These are phyloP conservation scores for Ptychodera flava DNA, from an alignment of 35 echinoderm and acorn worm genomes.

Conservation along the genomic window DNA sequence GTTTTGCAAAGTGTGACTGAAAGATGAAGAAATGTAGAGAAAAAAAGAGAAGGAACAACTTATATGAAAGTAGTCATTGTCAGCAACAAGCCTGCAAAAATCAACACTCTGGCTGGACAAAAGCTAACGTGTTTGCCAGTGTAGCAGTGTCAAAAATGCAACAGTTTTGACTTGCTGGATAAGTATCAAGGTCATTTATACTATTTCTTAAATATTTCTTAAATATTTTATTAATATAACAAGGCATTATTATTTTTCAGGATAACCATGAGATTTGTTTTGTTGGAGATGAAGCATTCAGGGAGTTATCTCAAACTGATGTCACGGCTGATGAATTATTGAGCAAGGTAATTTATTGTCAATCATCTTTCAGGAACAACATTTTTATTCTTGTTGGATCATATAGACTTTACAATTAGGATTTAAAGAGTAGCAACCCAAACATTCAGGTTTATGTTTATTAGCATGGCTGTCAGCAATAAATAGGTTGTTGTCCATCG, in stretches of 20 bases:
- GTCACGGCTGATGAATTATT: constrained; percentile 60
- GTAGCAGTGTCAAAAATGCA: no score
- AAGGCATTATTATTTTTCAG: constrained; percentile 32
- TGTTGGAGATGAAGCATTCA: constrained; percentile 88
- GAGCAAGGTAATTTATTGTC: constrained; percentile 40
- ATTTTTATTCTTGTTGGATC: background rate
- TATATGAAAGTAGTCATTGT: no score
- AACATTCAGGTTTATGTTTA: background rate
- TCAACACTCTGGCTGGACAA: no score
- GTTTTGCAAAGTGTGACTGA: no score
- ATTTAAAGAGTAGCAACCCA: background rate
- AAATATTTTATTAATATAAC: no score
- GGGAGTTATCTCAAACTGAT: constrained; percentile 73
- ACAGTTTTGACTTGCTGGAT: no score
- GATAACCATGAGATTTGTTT: constrained; percentile 97
- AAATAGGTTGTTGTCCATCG: background rate
- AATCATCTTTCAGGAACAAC: background rate
- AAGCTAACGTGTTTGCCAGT: no score
- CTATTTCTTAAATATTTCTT: no score
- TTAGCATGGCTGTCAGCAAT: background rate
- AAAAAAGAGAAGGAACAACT: no score
- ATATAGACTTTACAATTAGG: background rate
- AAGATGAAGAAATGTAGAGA: no score
- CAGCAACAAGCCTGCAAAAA: no score
- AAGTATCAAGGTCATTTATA: no score